Evolutionary conservation across 2,888 invertebrate species (phyloP).

Genomic region (Conus canariensis): DNA sequence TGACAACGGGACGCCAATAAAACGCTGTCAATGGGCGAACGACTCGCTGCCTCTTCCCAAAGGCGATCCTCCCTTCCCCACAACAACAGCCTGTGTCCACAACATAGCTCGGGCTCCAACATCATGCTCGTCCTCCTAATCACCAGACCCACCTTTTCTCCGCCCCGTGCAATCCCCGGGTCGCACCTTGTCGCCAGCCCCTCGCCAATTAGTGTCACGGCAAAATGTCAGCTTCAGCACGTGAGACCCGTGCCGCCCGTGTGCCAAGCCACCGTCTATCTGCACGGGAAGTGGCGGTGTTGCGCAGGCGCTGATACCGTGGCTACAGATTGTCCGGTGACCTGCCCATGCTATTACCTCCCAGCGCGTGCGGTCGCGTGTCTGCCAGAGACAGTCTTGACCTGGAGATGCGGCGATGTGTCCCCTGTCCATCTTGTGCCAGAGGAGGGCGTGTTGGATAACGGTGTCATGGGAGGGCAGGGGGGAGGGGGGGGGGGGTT

Average conservation of each 20-base stretch:
- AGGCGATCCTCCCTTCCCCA: not conserved
- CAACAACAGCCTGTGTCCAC: conserved; percentile 13
- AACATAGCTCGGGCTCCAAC: conserved; percentile 25
- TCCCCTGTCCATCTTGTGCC: not conserved
- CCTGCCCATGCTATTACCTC: not conserved
- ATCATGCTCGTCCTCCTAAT: not conserved
- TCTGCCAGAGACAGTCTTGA: not conserved
- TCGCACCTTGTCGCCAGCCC: conserved; percentile 6
- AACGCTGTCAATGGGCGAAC: not conserved
- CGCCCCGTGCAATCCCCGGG: not conserved
- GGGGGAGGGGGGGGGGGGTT: not conserved
- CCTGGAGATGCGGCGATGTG: conserved; percentile 24
- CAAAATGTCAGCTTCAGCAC: conserved; percentile 35
- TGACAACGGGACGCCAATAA: conserved; percentile 2
- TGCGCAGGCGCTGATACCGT: conserved; percentile 27
- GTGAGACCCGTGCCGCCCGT: not conserved
- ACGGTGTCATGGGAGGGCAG: not conserved
- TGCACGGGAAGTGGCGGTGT: not conserved
- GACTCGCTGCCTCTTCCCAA: not conserved
- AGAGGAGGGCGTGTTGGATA: not conserved
- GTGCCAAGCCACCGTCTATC: not conserved
- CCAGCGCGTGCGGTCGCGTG: conserved; percentile 37
- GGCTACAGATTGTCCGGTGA: too few relatives aligned
- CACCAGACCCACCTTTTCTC: not conserved
- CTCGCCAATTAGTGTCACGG: conserved; percentile 40